Evolutionary conservation across 2,888 invertebrate species (phyloP).

Genomic region (Netelia virgata): DNA sequence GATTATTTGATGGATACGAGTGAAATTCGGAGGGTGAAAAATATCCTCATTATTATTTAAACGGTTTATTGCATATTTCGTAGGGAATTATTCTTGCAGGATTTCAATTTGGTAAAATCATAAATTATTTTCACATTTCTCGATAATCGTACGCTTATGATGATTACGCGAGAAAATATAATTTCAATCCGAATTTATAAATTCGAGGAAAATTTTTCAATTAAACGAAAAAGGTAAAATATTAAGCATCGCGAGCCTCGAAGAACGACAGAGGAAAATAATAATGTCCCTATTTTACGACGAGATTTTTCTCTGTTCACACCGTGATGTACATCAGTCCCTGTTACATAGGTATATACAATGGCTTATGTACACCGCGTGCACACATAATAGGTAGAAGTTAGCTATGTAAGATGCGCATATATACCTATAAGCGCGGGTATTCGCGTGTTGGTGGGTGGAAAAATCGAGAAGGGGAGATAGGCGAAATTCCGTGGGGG

Average conservation of each 20-base stretch:
- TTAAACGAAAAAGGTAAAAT: not conserved
- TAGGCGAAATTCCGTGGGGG: conserved; percentile 72
- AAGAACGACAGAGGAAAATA: not conserved
- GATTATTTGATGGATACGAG: too few species aligned
- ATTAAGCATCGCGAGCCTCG: not conserved
- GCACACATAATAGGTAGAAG: conserved; percentile 13
- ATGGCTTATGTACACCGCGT: not conserved
- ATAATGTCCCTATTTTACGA: not conserved
- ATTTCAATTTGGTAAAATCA: too few species aligned
- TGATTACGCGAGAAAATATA: too few species aligned
- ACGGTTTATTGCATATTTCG: too few species aligned
- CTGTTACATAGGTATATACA: not conserved
- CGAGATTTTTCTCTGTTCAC: not conserved
- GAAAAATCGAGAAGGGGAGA: conserved; percentile 69
- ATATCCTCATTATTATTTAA: too few species aligned
- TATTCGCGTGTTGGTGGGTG: conserved; percentile 11
- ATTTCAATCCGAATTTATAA: not conserved
- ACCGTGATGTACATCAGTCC: too few species aligned
- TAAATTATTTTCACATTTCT: too few species aligned
- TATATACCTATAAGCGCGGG: not conserved
- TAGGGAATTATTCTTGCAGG: too few species aligned
- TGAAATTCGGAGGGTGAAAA: too few species aligned
- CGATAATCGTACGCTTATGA: too few species aligned
- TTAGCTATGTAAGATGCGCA: not conserved
- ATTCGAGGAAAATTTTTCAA: not conserved